These are phyloP conservation scores for Phoxinus dragarum DNA, from an alignment of 2,797 vertebrate genomes.

Conservation along the genomic window DNA sequence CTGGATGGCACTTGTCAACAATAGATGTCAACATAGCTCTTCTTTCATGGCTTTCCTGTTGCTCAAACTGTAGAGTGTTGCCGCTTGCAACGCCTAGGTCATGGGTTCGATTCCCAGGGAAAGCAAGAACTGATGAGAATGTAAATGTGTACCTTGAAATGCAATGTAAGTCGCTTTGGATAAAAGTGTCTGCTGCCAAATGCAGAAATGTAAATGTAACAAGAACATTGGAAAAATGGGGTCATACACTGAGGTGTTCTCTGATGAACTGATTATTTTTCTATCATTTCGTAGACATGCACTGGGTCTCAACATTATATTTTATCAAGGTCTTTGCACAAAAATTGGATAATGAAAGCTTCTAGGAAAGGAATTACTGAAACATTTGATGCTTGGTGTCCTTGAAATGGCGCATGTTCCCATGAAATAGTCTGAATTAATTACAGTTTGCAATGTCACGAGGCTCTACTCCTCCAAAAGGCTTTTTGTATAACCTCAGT, in stretches of 20 bases:
- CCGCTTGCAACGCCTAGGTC: no score
- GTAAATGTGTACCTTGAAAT: no score
- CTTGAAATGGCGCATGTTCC: not conserved
- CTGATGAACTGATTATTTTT: not conserved
- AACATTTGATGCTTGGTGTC: constrained; percentile 12
- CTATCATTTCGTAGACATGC: not conserved
- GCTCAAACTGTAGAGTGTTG: no score
- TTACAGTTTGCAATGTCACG: constrained; percentile 1
- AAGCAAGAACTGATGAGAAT: no score
- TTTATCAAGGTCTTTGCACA: not conserved
- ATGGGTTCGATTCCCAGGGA: no score
- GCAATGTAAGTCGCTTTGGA: no score
- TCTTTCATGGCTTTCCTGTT: no score
- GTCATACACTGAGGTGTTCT: not conserved
- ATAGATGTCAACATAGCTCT: not conserved
- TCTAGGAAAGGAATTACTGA: not conserved
- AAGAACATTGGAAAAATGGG: not conserved
- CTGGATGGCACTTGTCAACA: not conserved
- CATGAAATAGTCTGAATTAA: constrained; percentile 21
- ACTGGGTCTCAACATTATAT: not conserved
- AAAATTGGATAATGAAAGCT: constrained; percentile 18
- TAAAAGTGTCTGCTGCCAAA: no score
- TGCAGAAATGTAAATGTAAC: no score
- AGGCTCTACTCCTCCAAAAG: not conserved
- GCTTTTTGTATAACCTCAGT: not conserved